Evolutionary conservation across 2,113 vertebrate genomes (phyloP), one percentile per base, ranked within the genome.

Genomic region (Thalassarche chlororhynchos): DNA sequence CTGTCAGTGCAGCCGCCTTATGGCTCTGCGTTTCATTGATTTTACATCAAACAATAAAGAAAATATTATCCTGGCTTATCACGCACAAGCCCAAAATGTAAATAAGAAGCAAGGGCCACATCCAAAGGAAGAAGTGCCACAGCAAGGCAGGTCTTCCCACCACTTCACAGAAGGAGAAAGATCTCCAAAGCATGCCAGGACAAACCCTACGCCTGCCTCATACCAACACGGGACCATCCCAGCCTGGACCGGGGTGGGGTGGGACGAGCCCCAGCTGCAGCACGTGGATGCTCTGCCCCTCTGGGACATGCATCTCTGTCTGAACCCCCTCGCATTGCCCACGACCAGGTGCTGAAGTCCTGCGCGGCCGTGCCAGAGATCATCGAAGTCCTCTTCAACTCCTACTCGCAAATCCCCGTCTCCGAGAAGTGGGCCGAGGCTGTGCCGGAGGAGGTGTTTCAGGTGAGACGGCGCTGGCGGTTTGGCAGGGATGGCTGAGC

Each of bases 371-470:
- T 95, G 64, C 98, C 98, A 0, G 94, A 95, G 17, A 95, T 98
- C 57, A 85, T 98, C 0, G 98, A 99, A 75, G 94, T 98, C 16
- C 97, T 99, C 36, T 97, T 98, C 92, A 99, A 98, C 38, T 98
- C 98, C 91, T 99, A 98, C 82, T n/a, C 93, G 0, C 97, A 98
- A 47, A 97, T 99, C 61, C 88, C 54, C 0, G 17, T 99, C 21
- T 98, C 98, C 0, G 96, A 91, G 92, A 97, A 97, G 64, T 98
- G 98, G 98, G 54, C 44, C 1, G 84, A 97, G 49, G 95, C 66
- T 0, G 91, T 99, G 68, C 98, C 98, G 0, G 92, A 97, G 12
- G 98, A 99, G 10, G 84, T 95, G 26, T 96, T 98, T 36, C 97
- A 98, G 98, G 98, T 98, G 84, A 89, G 96, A 34, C 0, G 3